Evolutionary conservation across 2,797 vertebrate species (phyloP).

Genomic region (Coreius guichenoti): DNA sequence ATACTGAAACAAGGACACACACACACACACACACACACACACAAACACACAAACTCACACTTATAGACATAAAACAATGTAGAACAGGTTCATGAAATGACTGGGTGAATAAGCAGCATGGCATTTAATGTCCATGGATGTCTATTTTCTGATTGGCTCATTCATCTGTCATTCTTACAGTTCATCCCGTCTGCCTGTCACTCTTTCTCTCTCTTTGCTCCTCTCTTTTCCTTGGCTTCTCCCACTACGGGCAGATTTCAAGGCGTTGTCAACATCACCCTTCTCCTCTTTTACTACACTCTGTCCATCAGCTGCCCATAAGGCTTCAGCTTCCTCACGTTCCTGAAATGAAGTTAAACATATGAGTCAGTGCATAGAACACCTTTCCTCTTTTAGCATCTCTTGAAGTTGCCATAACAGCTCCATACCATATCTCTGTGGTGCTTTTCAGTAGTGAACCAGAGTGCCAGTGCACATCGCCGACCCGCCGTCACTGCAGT

Average conservation of each 20-base stretch:
- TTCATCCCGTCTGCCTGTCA: slow-evolving; percentile 76
- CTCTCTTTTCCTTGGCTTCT: slow-evolving; percentile 75
- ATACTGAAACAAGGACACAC: not conserved
- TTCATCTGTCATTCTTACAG: slow-evolving; percentile 68
- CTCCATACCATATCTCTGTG: slow-evolving; percentile 91
- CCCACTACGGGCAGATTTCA: slow-evolving; percentile 66
- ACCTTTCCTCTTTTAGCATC: not conserved
- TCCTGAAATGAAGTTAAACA: slow-evolving; percentile 77
- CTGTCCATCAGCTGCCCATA: slow-evolving; percentile 74
- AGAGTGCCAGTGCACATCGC: slow-evolving; percentile 89
- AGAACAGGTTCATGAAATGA: slow-evolving; percentile 12
- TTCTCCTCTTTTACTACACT: slow-evolving; percentile 66
- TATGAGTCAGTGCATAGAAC: not conserved
- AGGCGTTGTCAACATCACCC: slow-evolving; percentile 55
- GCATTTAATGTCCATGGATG: slow-evolving; percentile 3
- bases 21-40: slow-evolving; percentile 25
- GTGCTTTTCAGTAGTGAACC: slow-evolving; percentile 90
- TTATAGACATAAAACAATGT: slow-evolving; percentile 16
- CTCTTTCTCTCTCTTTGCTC: slow-evolving; percentile 69
- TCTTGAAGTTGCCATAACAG: not conserved
- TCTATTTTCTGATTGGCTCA: slow-evolving; percentile 25
- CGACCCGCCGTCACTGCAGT: slow-evolving; percentile 86
- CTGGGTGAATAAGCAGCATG: not conserved
- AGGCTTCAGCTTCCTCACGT: slow-evolving; percentile 82
- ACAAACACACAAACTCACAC: slow-evolving; percentile 7